A percentile compares a stretch with the other conserved stretches of the same genome.
Evolutionary conservation across 2,113 vertebrate species (phyloP).

Genomic region (Siniperca chuatsi): DNA sequence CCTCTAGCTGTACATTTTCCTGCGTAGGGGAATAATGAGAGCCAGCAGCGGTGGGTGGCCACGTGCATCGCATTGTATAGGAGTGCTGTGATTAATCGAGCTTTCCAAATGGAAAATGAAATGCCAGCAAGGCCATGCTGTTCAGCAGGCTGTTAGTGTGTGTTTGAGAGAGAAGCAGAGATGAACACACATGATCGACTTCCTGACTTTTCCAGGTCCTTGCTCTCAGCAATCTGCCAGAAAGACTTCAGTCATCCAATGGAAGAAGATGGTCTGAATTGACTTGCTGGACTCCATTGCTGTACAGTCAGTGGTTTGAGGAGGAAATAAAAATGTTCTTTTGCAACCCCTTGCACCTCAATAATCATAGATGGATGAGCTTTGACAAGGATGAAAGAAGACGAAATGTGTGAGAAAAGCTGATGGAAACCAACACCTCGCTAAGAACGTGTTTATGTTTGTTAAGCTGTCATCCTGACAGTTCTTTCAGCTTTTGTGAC

Average conservation of each 20-base stretch:
- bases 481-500: conserved; percentile 24
- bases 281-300: conserved; percentile 64
- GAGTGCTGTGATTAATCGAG: conserved; percentile 82
- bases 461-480: conserved; percentile 21
- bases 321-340: conserved; percentile 45
- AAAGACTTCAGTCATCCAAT: conserved; percentile 48
- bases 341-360: conserved; percentile 23
- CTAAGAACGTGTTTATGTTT: conserved; percentile 14
- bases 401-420: conserved; percentile 28
- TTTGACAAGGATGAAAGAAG: conserved; percentile 23
- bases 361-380: conserved; percentile 54
- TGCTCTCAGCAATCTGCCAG: conserved; percentile 52
- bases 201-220: conserved; percentile 67
- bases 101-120: conserved; percentile 83
- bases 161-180: conserved; percentile 55
- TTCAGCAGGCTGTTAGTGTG: conserved; percentile 67
- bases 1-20: conserved; percentile 65
- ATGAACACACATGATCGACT: conserved; percentile 69
- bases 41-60: conserved; percentile 63
- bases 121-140: conserved; percentile 70
- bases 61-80: conserved; percentile 73
- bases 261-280: conserved; percentile 67
- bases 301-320: conserved; percentile 35
- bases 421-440: conserved; percentile 36
- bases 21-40: conserved; percentile 69